Evolutionary conservation across 2,888 invertebrate species (phyloP).

Genomic region (Creontiades dilutus): DNA sequence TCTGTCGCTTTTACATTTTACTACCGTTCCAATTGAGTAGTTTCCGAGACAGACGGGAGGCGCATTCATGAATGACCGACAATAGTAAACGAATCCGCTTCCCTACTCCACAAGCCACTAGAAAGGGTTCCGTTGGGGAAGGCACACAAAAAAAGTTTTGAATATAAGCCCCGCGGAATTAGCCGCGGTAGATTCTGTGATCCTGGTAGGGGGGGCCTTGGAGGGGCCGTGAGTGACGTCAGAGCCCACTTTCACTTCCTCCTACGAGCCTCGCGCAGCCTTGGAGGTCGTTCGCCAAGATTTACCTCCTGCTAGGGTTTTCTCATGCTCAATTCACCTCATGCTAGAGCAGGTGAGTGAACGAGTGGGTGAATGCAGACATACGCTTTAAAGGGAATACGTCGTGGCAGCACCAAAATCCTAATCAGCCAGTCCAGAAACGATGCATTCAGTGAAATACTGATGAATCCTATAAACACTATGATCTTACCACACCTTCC

Average conservation of each 20-base stretch:
- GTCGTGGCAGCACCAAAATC: too few species aligned
- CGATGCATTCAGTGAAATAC: too few species aligned
- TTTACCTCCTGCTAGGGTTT: conserved; percentile 15
- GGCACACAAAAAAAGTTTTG: neutral
- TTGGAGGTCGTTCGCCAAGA: conserved; percentile 67
- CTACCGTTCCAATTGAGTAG: conserved; percentile 32
- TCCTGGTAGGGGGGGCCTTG: conserved; percentile 42
- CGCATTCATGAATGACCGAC: conserved; percentile 42
- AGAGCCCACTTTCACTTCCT: conserved; percentile 66
- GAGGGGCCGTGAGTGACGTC: conserved; percentile 60
- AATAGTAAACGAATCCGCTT: conserved; percentile 35
- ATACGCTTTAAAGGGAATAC: too few species aligned
- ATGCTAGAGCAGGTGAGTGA: neutral
- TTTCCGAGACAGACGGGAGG: neutral
- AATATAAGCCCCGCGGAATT: conserved; percentile 2
- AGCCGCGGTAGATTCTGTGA: conserved; percentile 13
- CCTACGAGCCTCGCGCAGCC: conserved; percentile 54
- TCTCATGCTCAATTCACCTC: neutral
- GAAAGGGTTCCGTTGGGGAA: conserved; percentile 22
- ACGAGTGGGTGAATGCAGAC: neutral
- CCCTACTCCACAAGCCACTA: neutral
- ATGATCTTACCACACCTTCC: too few species aligned
- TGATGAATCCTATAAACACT: too few species aligned
- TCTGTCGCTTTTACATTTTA: conserved; percentile 11
- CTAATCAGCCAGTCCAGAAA: too few species aligned